Evolutionary conservation across 2,888 invertebrate genomes (phyloP).

Genomic region (Pediacus dermestoides): DNA sequence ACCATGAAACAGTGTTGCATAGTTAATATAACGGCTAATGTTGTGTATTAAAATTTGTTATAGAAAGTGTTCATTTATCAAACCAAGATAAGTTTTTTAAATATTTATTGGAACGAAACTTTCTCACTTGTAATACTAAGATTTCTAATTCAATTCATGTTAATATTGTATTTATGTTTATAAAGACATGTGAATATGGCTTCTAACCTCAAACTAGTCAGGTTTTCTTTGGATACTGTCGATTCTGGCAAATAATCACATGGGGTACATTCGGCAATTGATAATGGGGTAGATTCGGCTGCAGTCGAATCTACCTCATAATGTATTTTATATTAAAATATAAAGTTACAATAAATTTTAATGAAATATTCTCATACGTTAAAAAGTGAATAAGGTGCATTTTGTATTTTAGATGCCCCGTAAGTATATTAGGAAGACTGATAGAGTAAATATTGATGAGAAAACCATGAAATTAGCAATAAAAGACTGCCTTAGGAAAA

Average conservation of each 20-base stretch:
- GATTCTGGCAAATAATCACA: background rate
- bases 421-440: conserved; percentile 10
- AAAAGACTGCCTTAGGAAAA: conserved; percentile 10
- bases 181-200: background rate
- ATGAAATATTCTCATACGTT: too few relatives aligned
- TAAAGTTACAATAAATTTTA: background rate
- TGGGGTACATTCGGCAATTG: conserved; percentile 11
- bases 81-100: conserved; percentile 11
- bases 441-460: conserved; percentile 12
- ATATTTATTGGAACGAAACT: background rate
- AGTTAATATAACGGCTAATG: too few relatives aligned
- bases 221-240: background rate
- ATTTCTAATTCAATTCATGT: conserved; percentile 3
- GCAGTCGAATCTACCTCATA: conserved; percentile 8
- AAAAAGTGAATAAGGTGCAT: too few relatives aligned
- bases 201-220: conserved; percentile 7
- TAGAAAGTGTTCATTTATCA: too few relatives aligned
- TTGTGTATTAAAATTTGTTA: too few relatives aligned
- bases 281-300: conserved; percentile 7
- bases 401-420: conserved; percentile 13
- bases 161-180: conserved; percentile 7
- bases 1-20: too few relatives aligned
- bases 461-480: conserved; percentile 7
- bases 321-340: conserved; percentile 2
- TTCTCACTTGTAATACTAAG: conserved; percentile 4